phyloP scores from a whole-genome alignment of 1,140 invertebrate genomes.

The Trichomalopsis sarcophagae region DNA sequence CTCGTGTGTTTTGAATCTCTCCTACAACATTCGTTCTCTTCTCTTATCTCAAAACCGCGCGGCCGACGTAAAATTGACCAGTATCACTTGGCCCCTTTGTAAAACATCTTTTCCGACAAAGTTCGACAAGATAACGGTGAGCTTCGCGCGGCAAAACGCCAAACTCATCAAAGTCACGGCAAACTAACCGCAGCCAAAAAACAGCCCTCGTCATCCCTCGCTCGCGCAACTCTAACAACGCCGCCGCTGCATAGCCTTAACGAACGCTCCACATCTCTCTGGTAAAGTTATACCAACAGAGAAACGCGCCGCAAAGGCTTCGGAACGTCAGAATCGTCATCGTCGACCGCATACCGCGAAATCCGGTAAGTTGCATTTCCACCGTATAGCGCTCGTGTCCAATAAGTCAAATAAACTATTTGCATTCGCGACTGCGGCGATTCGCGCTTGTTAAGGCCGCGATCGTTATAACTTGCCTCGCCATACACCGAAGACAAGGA shows the following conservation, averaged over 20 bases:
- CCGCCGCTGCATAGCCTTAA: not conserved
- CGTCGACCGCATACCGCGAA: not conserved
- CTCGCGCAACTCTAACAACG: not conserved
- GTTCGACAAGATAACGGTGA: too few relatives aligned
- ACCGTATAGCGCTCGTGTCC: not conserved
- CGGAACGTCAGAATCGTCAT: slow-evolving; percentile 3
- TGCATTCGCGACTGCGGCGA: slow-evolving; percentile 18
- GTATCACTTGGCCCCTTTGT: not conserved
- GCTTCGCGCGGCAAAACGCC: too few relatives aligned
- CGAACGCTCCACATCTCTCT: not conserved
- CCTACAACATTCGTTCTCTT: not conserved
- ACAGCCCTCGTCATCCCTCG: not conserved
- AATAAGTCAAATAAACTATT: slow-evolving; percentile 45
- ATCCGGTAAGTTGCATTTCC: slow-evolving; percentile 4
- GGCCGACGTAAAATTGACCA: not conserved
- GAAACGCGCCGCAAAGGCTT: not conserved
- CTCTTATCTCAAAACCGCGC: not conserved
- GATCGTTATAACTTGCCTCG: slow-evolving; percentile 36
- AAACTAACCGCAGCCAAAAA: not conserved
- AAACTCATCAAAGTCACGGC: not conserved
- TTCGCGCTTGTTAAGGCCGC: slow-evolving; percentile 27
- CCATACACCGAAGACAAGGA: not conserved
- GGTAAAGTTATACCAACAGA: not conserved
- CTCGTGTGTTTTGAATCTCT: too few relatives aligned
- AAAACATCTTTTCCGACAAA: not conserved